Conservation (phyloP, 2,797 vertebrate genomes). For the Phataginus tricuspis region DNA sequence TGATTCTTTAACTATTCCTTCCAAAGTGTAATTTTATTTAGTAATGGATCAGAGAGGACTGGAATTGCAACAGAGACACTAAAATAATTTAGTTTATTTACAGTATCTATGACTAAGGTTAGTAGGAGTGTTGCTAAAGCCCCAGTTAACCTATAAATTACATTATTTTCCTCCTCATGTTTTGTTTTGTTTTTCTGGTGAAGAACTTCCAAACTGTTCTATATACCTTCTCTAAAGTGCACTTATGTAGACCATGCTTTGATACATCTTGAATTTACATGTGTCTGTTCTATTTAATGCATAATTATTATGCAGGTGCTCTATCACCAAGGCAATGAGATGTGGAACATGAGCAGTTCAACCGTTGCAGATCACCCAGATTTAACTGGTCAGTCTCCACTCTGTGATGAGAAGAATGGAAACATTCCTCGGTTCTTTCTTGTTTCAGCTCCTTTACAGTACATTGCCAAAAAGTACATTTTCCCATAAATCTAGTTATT, state of each 20-base stretch:
- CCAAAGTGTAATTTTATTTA: not conserved
- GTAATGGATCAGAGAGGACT: not conserved
- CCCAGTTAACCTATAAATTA: constrained; percentile 9
- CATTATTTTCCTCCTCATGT: not conserved
- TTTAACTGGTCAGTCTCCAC: constrained; percentile 50
- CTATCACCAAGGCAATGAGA: constrained; percentile 73
- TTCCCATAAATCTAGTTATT: not conserved
- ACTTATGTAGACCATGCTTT: constrained; percentile 32
- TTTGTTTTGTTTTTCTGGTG: not conserved
- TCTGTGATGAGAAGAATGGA: constrained; percentile 3
- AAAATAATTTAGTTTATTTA: constrained; percentile 18
- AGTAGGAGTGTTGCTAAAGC: not conserved
- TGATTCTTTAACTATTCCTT: not conserved
- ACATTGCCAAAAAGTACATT: not conserved
- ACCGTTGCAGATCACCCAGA: constrained; percentile 47
- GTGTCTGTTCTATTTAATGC: constrained; percentile 62
- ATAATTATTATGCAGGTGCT: constrained; percentile 61
- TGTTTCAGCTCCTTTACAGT: not conserved
- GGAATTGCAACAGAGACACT: not conserved
- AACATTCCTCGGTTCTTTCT: not conserved
- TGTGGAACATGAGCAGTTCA: constrained; percentile 15
- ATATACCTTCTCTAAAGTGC: not conserved
- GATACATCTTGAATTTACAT: constrained; percentile 47
- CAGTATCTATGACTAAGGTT: not conserved
- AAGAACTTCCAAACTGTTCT: not conserved